Base-by-base conservation (phyloP, 2,113 vertebrate species). In the Conger conger region DNA sequence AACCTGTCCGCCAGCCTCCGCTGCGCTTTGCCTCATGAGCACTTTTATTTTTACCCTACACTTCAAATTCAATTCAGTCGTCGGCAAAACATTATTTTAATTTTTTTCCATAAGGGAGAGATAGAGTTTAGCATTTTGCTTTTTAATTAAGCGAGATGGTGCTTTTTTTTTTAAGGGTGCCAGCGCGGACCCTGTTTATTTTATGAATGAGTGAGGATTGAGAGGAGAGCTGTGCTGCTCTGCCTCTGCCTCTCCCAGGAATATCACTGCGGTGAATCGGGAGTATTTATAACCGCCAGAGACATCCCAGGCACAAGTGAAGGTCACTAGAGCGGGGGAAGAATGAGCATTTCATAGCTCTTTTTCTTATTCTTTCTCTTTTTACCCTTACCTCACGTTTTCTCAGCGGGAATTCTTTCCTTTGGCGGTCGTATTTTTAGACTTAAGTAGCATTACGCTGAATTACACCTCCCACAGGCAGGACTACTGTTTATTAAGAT, bases 91-190 rank as follows among this genome's bases (percentile, higher is more conserved):
- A 57, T 17, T 18, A 16, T 3, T 20, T 57, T 57, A 57, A 57
- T 63, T 63, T 27, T 63, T n/a, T n/a, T n/a, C n/a, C n/a, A n/a
- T n/a, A n/a, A n/a, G n/a, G n/a, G n/a, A n/a, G n/a, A n/a, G n/a
- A n/a, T n/a, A n/a, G n/a, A n/a, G n/a, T n/a, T n/a, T n/a, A n/a
- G n/a, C n/a, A n/a, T n/a, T n/a, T n/a, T 84, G 91, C 90, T 92
- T 92, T 93, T 90, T 92, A 76, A 87, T 87, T 83, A 35, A 83
- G 88, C 86, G 87, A 86, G 88, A 83, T 89, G 89, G 87, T 83
- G 40, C 11, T 82, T 35, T 87, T 86, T 87, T 88, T 84, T 89
- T 53, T 86, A 88, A 86, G 27, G 20, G 30, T 30, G n/a, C n/a
- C 57, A 23, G n/a, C 13, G n/a, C 85, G 79, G 85, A 89, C 81